Percentiles rank a stretch among this genome's conserved stretches.
phyloP scores from a whole-genome alignment of 2,797 vertebrate species.

The Myiotriccus ornatus region DNA sequence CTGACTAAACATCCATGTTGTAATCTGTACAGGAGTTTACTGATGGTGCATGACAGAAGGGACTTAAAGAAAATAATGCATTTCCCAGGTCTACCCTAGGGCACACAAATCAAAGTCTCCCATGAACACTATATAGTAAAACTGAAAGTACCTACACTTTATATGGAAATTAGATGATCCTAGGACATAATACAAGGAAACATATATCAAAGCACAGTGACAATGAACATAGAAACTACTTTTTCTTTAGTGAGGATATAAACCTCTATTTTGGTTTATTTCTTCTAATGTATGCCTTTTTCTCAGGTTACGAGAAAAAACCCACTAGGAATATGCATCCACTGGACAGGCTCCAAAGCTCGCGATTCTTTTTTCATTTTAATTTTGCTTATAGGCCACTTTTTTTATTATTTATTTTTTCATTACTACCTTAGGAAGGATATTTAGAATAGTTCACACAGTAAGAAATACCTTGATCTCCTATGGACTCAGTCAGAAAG shows the following conservation, averaged over 20 bases:
- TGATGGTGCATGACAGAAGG: conserved; percentile 64
- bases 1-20: conserved; percentile 66
- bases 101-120: conserved; percentile 79
- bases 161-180: conserved; percentile 78
- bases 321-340: neutral
- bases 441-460: conserved; percentile 31
- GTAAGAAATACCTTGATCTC: conserved; percentile 1
- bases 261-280: conserved; percentile 35
- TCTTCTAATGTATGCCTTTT: conserved; percentile 12
- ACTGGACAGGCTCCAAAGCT: neutral
- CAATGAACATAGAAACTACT: conserved; percentile 39
- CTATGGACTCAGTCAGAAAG: neutral
- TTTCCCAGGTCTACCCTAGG: conserved; percentile 72
- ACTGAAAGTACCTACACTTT: conserved; percentile 74
- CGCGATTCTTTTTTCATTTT: neutral
- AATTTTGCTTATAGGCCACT: neutral
- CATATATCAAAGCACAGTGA: conserved; percentile 70
- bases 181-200: conserved; percentile 58
- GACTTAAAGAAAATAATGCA: conserved; percentile 74
- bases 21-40: conserved; percentile 69
- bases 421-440: neutral
- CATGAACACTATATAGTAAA: conserved; percentile 63
- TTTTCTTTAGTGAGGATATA: conserved; percentile 12
- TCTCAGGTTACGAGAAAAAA: neutral
- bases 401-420: neutral